Base-by-base conservation (phyloP, 2,888 invertebrate genomes). In the Balanococcus diminutus region DNA sequence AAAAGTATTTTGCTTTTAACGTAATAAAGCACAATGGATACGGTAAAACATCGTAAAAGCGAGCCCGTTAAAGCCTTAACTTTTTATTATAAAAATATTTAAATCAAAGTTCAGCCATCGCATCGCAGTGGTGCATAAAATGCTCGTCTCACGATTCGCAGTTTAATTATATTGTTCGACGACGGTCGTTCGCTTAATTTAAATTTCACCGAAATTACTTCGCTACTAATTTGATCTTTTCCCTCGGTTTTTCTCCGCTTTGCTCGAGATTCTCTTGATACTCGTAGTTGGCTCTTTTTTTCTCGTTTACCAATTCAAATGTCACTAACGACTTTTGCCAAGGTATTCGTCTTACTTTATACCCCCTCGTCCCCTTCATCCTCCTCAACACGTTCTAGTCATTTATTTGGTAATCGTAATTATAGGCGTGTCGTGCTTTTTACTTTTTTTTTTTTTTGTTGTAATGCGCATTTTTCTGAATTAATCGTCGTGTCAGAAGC, bases 11-110 rank as follows among this genome's bases (percentile, higher is more conserved):
- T 36, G 75, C 75, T 79, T 79, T 79, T 67, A 28, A 28, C 75
- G 75, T 36, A 79, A 79, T 79, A 79, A 79, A 79, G 36, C 22
- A 79, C 75, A 32, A 67, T 67, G 67, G 28, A 56, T 56, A 56
- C 28, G 28, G 67, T 36, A 36, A 9, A 79, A 79, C 75, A 36
- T 79, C 75, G 75, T 79, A 79, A 79, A 79, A 79, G n/a, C 14
- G 19, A 79, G 75, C 2, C 36, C 75, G 75, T 79, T 79, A 79
- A 79, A 79, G 36, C 36, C 28, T 79, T 79, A 79, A 79, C 31
- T 36, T 36, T 79, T 79, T 79, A 79, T 79, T 79, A 79, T 79
- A 79, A 79, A 79, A 79, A 79, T 79, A 79, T 79, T 79, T 79
- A 79, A 79, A 79, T 79, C 75, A 36, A 79, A 79, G 75, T 79